phyloP scores from a whole-genome alignment of 1,140 invertebrate genomes.

The Dendrolimus kikuchii region DNA sequence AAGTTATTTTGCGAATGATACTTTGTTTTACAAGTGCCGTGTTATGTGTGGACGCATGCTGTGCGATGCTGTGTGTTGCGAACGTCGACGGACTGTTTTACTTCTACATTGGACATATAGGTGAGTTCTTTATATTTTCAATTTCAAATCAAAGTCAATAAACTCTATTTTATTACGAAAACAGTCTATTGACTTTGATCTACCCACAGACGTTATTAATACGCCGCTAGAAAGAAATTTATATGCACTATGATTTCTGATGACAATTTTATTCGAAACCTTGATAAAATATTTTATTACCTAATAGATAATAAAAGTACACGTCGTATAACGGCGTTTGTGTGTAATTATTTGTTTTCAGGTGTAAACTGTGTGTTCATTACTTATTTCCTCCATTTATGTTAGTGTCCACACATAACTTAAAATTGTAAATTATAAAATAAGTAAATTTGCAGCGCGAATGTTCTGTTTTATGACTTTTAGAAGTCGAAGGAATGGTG shows the following conservation, averaged over 20 bases:
- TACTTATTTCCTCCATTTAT: slow-evolving; percentile 10
- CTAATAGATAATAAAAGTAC: too few species aligned
- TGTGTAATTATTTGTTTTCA: neutral
- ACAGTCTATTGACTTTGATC: slow-evolving; percentile 7
- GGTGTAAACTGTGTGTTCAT: neutral
- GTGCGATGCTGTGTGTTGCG: slow-evolving; percentile 46
- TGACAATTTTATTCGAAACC: too few species aligned
- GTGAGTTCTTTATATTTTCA: slow-evolving; percentile 24
- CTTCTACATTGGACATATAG: slow-evolving; percentile 24
- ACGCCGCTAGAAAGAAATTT: too few species aligned
- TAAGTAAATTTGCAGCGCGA: slow-evolving; percentile 21
- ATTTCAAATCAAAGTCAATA: slow-evolving; percentile 5
- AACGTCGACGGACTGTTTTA: slow-evolving; percentile 29
- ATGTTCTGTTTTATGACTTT: slow-evolving; percentile 12
- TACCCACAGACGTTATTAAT: neutral
- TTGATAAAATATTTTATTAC: too few species aligned
- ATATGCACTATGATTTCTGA: too few species aligned
- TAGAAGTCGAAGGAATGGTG: slow-evolving; percentile 12
- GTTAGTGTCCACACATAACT: slow-evolving; percentile 14
- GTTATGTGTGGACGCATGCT: slow-evolving; percentile 60
- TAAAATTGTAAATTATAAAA: slow-evolving; percentile 20
- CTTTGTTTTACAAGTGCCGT: slow-evolving; percentile 62
- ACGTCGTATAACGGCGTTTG: neutral
- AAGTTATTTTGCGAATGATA: slow-evolving; percentile 71
- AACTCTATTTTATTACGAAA: neutral